Base-by-base conservation (phyloP, 2,797 vertebrate species). In the Spinibarbus caldwelli region DNA sequence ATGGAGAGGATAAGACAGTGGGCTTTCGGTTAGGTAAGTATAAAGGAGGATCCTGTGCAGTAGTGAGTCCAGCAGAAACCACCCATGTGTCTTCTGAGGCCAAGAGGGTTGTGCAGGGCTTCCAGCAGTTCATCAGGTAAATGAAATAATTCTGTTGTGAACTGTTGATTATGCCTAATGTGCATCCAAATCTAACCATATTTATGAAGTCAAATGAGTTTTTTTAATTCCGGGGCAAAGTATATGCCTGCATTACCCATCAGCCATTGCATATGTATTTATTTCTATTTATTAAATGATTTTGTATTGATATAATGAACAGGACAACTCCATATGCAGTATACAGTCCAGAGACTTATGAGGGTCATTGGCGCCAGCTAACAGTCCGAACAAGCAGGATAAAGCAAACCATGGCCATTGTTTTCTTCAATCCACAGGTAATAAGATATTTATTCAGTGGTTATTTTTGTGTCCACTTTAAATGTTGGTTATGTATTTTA, bases 21-120 rank as follows among this genome's bases (percentile, higher is more conserved):
- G 98, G 98, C 47, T 99, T 97, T 92, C 97, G 98, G 31, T 94
- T 99, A 86, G 96, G 97, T 86, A 99, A 99, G 91, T 99, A 99
- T 85, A 99, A 98, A 92, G 97, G 97, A 5, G 98, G 98, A 19
- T 97, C 97, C 0, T 99, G 97, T 86, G 97, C 97, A 0, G 97
- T 99, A 80, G 98, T 98, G 76, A 95, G 97, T 77, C 98, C 98
- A 0, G 96, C 94, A 31, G 97, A 99, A 67, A 97, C 97, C 0
- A 79, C 96, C 91, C 97, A 99, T 70, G 97, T 99, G 86, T 97
- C 97, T 0, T 86, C 92, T 4, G 93, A 94, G 90, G 95, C 97
- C 85, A 99, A 99, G 92, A 95, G 88, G 14, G 96, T 99, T 87
- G 98, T 97, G 92, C 93, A 93, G 88, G 91, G 94, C 84, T 98